Evolutionary conservation across 1,140 invertebrate species (phyloP).

Genomic region (Papilio glaucus): DNA sequence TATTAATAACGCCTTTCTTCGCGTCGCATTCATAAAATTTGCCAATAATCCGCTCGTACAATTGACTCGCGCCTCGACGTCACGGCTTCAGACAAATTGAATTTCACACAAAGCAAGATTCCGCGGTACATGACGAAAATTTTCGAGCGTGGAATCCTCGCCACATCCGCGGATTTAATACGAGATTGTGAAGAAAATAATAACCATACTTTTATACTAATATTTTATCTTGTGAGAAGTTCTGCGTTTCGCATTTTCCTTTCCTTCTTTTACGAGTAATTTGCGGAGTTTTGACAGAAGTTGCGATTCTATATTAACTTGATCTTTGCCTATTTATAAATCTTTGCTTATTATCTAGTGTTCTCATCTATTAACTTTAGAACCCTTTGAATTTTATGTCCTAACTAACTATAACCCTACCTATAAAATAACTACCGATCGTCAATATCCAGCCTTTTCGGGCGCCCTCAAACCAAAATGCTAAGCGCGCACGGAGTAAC

Average conservation of each 20-base stretch:
- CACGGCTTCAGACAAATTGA: slow-evolving; percentile 16
- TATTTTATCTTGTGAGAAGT: not conserved
- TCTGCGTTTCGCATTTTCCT: not conserved
- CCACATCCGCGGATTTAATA: slow-evolving; percentile 17
- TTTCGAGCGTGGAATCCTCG: not conserved
- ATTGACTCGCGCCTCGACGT: slow-evolving; percentile 11
- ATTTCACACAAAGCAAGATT: slow-evolving; percentile 26
- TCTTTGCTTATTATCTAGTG: no score
- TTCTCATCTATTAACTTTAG: no score
- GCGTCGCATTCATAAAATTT: not conserved
- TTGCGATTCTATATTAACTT: not conserved
- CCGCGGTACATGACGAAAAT: slow-evolving; percentile 13
- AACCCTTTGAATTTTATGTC: no score
- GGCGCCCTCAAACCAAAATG: no score
- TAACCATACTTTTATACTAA: not conserved
- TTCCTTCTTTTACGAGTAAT: not conserved
- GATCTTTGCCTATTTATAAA: no score
- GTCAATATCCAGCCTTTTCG: no score
- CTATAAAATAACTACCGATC: no score
- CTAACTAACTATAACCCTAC: no score
- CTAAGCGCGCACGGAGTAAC: no score
- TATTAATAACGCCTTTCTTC: not conserved
- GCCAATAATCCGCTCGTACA: not conserved
- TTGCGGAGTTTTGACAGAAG: no score
- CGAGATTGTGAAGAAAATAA: slow-evolving; percentile 2